These are phyloP conservation scores for Pandemis corylana DNA, from an alignment of 2,888 invertebrate species.

Conservation along the genomic window DNA sequence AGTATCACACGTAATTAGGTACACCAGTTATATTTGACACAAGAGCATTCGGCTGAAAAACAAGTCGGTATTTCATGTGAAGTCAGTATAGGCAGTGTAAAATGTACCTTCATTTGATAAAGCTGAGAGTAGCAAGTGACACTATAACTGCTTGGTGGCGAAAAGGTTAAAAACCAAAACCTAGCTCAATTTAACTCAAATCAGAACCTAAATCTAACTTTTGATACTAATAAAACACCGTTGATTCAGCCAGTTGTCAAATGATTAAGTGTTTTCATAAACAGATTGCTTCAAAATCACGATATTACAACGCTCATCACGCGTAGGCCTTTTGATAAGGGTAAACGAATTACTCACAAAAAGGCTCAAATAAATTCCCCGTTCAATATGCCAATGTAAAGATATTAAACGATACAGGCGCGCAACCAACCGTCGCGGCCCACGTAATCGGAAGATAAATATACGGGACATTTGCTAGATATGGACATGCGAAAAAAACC, in stretches of 20 bases:
- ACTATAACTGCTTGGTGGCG: too few relatives aligned
- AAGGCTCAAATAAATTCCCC: conserved; percentile 56
- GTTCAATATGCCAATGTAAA: conserved; percentile 40
- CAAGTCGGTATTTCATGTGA: too few relatives aligned
- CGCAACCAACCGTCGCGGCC: conserved; percentile 21
- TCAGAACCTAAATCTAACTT: not conserved
- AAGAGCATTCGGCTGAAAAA: too few relatives aligned
- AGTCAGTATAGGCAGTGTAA: too few relatives aligned
- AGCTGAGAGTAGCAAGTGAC: too few relatives aligned
- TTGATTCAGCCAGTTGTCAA: conserved; percentile 5
- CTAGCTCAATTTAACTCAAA: not conserved
- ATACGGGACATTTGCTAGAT: conserved; percentile 15
- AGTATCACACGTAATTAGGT: too few relatives aligned
- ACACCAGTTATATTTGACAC: too few relatives aligned
- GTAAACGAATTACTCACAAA: conserved; percentile 59
- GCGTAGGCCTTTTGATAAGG: conserved; percentile 57
- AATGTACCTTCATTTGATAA: too few relatives aligned
- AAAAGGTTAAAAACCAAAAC: not conserved
- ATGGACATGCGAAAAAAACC: not conserved
- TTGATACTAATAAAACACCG: not conserved
- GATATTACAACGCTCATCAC: conserved; percentile 54
- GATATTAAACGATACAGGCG: conserved; percentile 33
- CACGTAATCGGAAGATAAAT: conserved; percentile 32
- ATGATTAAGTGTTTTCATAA: conserved; percentile 22
- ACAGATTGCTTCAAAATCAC: conserved; percentile 51